Base-by-base conservation (phyloP, 2,888 invertebrate species). In the Herminia tarsipennalis region DNA sequence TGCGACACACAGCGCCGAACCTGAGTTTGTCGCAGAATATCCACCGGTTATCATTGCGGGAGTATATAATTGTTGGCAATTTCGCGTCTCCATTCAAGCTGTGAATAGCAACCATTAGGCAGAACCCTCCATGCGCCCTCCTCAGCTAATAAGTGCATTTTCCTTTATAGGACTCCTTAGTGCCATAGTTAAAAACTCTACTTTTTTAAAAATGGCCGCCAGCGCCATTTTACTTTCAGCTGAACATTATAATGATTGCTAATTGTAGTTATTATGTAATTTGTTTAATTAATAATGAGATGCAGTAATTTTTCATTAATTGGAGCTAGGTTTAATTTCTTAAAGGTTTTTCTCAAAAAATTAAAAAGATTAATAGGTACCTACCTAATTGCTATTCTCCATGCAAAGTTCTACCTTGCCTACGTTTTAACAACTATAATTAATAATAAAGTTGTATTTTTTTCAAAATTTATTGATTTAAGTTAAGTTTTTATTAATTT, bases 21-120 rank as follows among this genome's bases (percentile, higher is more conserved):
- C 70, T 33, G 70, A 81, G 83, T 83, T 86, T 86, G 59, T 20
- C 41, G 78, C 73, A 74, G 78, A 81, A 76, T 81, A 87, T 88
- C 88, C 78, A 76, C 78, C 82, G 71, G 89, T 90, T 90, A 90
- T 90, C 90, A 90, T 89, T 89, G 83, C 79, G 73, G 77, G 83
- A 91, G 91, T 84, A 85, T 87, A 86, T 90, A 90, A 91, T 91
- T 89, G 90, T 88, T 87, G 86, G 89, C 85, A 90, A 90, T 91
- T 89, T 84, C 70, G 72, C 85, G 83, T 84, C 77, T 83, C 87
- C 83, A 89, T 90, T 91, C 89, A 88, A 69, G 77, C 75, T 66
- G 74, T 91, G 90, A 91, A 91, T 90, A 77, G 86, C 77, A 79
- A 81, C 90, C 91, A 91, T 91, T 91, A 91, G 88, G 79, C 87